Percentiles rank a stretch among this genome's conserved stretches.
Conservation (phyloP, 2,113 vertebrate species). For the Sphyrna mokarran region DNA sequence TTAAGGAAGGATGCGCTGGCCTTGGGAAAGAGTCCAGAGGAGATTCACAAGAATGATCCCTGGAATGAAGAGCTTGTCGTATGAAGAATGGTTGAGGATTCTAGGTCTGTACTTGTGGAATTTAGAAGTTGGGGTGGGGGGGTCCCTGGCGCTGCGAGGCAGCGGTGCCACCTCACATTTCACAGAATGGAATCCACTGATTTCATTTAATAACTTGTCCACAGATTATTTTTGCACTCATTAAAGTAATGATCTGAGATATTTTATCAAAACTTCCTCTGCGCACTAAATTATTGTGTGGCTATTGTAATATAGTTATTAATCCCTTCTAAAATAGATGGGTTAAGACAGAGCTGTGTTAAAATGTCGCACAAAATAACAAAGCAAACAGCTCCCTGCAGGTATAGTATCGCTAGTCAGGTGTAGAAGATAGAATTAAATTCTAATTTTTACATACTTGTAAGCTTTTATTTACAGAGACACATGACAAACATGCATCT, state of each 20-base stretch:
- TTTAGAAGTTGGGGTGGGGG: no score
- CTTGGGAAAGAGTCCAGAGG: no score
- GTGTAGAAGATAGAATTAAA: not conserved
- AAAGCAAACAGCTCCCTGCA: not conserved
- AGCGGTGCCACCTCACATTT: not conserved
- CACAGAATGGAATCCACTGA: not conserved
- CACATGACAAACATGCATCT: not conserved
- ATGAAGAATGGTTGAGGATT: no score
- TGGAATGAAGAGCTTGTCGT: no score
- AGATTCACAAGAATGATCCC: no score
- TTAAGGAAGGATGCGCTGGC: no score
- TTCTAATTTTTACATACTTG: not conserved
- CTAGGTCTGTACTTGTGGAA: no score
- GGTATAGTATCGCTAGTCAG: not conserved
- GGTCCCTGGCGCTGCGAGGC: no score
- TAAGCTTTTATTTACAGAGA: not conserved
- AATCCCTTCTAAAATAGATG: not conserved
- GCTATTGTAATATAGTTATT: not conserved
- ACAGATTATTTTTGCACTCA: not conserved
- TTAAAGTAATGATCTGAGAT: not conserved
- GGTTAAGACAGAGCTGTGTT: not conserved
- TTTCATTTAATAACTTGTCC: not conserved
- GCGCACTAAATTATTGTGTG: not conserved
- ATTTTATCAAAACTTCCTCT: not conserved
- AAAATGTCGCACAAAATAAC: not conserved